Conservation (phyloP, 2,113 vertebrate species). For the Atlantisia rogersi region DNA sequence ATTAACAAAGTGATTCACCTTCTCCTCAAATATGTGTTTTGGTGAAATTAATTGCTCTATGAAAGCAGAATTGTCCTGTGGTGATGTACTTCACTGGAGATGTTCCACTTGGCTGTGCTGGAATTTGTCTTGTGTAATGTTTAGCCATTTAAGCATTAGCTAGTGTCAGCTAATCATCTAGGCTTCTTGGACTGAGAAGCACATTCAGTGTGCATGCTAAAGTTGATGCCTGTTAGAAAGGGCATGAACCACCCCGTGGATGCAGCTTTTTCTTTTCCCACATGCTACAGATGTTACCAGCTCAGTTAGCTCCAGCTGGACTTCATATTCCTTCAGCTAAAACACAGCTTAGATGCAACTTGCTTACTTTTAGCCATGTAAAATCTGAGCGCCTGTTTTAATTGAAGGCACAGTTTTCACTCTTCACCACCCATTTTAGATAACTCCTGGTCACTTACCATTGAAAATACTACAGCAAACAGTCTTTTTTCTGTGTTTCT, state of each 20-base stretch:
- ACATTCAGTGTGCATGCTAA: background rate
- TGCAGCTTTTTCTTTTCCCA: background rate
- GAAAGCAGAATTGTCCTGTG: background rate
- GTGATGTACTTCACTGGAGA: background rate
- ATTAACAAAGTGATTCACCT: background rate
- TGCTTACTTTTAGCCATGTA: background rate
- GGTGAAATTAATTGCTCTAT: background rate
- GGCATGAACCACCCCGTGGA: background rate
- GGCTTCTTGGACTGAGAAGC: background rate
- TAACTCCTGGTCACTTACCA: background rate
- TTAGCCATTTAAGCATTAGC: background rate
- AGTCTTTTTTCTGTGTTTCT: background rate
- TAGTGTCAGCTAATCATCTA: background rate
- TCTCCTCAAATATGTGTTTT: background rate
- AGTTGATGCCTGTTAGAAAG: background rate
- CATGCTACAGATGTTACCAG: background rate
- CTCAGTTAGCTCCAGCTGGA: background rate
- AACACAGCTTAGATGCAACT: background rate
- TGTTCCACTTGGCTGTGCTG: background rate
- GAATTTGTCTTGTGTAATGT: background rate
- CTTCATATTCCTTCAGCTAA: background rate
- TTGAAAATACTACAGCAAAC: background rate
- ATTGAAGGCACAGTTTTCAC: background rate
- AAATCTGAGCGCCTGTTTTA: background rate
- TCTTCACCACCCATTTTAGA: background rate